Evolutionary conservation across 2,797 vertebrate species (phyloP).

Genomic region (Pelodytes ibericus): DNA sequence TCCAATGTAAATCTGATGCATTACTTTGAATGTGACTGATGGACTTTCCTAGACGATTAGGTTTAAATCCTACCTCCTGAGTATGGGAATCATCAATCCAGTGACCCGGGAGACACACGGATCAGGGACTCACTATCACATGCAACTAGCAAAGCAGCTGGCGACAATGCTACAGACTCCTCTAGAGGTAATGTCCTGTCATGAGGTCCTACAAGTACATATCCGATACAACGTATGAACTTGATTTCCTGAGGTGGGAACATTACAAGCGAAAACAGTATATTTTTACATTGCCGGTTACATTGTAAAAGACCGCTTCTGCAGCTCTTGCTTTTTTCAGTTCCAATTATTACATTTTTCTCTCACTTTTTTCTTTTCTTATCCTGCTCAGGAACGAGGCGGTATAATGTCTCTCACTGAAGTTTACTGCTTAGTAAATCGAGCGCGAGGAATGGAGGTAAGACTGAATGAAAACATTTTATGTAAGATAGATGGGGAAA

Average conservation of each 20-base stretch:
- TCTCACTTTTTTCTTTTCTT: constrained; percentile 34
- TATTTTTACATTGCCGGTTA: no score
- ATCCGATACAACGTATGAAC: no score
- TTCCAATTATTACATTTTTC: constrained; percentile 1
- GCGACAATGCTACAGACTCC: constrained; percentile 90
- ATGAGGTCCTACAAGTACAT: no score
- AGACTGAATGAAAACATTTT: no score
- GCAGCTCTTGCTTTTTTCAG: no score
- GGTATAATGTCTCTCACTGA: constrained; percentile 98
- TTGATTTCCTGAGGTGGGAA: no score
- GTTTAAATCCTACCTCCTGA: constrained; percentile 96
- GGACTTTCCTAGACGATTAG: constrained; percentile 80
- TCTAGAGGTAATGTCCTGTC: constrained; percentile 84
- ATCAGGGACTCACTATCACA: constrained; percentile 94
- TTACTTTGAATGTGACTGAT: background rate
- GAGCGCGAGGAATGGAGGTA: constrained; percentile 96
- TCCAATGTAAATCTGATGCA: no score
- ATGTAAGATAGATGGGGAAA: no score
- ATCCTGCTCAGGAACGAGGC: constrained; percentile 84
- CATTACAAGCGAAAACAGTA: no score
- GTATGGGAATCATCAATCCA: constrained; percentile 97
- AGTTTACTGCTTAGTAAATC: constrained; percentile 95
- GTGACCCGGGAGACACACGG: constrained; percentile 94
- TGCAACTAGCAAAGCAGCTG: constrained; percentile 93
- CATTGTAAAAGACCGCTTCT: no score